phyloP scores from a whole-genome alignment of 2,888 invertebrate genomes.

The Deroplatys truncata region DNA sequence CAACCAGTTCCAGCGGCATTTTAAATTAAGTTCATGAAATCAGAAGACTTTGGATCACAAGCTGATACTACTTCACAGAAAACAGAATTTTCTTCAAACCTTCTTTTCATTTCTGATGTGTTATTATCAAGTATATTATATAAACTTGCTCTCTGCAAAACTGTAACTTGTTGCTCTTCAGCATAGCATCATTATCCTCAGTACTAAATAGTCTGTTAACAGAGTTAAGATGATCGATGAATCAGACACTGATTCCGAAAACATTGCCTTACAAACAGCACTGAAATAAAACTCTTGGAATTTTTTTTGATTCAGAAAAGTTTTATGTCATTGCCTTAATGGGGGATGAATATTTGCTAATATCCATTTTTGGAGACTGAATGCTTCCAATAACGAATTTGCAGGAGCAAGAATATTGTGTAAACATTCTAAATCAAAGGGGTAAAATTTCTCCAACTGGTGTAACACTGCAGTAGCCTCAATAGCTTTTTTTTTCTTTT shows the following conservation, averaged over 20 bases:
- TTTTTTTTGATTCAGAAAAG: too few species aligned
- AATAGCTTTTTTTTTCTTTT: too few species aligned
- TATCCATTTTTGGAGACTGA: background rate
- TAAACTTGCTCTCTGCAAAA: background rate
- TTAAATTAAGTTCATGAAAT: background rate
- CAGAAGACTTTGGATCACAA: background rate
- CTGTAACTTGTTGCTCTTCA: background rate
- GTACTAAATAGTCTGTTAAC: background rate
- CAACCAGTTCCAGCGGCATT: background rate
- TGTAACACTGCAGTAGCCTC: too few species aligned
- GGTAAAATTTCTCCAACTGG: too few species aligned
- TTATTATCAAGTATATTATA: background rate
- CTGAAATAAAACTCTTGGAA: too few species aligned
- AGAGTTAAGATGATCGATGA: background rate
- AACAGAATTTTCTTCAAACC: background rate
- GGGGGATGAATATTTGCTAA: background rate
- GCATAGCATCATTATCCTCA: background rate
- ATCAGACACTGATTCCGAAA: background rate
- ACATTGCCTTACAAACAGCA: too few species aligned
- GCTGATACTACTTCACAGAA: background rate
- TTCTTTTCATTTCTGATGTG: background rate
- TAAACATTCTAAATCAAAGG: too few species aligned
- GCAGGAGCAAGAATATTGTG: too few species aligned
- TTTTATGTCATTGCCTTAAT: background rate
- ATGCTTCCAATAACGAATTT: background rate